Evolutionary conservation across 2,888 invertebrate species (phyloP).

Genomic region (Phlogophora meticulosa): DNA sequence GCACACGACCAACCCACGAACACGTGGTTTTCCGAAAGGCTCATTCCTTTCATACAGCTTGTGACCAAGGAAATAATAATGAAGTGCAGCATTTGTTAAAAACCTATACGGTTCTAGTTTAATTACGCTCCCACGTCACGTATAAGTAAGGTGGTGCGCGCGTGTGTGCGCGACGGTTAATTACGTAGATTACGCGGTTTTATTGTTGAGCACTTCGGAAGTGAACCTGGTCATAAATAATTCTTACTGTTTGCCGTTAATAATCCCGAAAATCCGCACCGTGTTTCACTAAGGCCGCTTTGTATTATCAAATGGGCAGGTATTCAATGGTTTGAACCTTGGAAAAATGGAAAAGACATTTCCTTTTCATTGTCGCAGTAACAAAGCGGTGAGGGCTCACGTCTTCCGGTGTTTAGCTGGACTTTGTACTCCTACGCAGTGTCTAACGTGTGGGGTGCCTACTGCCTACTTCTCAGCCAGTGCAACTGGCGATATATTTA

Average conservation of each 20-base stretch:
- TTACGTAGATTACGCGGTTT: conserved; percentile 69
- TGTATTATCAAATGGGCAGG: conserved; percentile 67
- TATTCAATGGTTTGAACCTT: conserved; percentile 72
- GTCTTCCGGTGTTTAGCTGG: conserved; percentile 83
- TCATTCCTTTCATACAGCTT: conserved; percentile 65
- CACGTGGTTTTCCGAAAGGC: conserved; percentile 70
- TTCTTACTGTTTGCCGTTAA: conserved; percentile 70
- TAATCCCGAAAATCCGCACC: conserved; percentile 65
- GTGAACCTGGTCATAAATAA: conserved; percentile 68
- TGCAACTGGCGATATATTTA: conserved; percentile 60
- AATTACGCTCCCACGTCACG: conserved; percentile 60
- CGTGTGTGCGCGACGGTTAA: conserved; percentile 63
- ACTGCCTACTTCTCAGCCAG: conserved; percentile 38
- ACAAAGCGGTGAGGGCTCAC: conserved; percentile 81
- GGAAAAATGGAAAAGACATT: conserved; percentile 81
- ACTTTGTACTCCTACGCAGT: conserved; percentile 73
- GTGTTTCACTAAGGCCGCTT: conserved; percentile 62
- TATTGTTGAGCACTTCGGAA: conserved; percentile 67
- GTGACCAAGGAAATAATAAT: conserved; percentile 50
- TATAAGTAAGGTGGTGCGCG: conserved; percentile 52
- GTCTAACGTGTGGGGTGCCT: conserved; percentile 50
- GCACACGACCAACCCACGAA: conserved; percentile 71
- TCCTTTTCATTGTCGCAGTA: conserved; percentile 81
- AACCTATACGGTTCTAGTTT: conserved; percentile 47
- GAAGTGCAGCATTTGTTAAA: conserved; percentile 47